Percentiles rank a stretch among this genome's conserved stretches.
Conservation (phyloP, 2,888 invertebrate genomes). For the Thyatira batis region DNA sequence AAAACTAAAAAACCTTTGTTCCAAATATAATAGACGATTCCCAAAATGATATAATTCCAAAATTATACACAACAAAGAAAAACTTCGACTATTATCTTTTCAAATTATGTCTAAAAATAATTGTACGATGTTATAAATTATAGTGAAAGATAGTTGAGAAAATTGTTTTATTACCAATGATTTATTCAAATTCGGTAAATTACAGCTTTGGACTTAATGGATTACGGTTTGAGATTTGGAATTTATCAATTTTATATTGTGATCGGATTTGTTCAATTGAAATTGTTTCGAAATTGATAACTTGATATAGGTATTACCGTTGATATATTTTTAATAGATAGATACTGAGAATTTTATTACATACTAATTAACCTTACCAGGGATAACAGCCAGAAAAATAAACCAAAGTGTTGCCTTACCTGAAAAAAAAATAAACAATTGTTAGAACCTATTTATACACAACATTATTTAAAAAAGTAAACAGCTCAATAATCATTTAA, state of each 20-base stretch:
- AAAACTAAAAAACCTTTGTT: not conserved
- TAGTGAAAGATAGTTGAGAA: constrained; percentile 35
- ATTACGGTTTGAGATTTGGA: constrained; percentile 28
- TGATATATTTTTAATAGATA: no score
- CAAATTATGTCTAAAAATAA: constrained; percentile 30
- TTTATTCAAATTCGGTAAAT: constrained; percentile 65
- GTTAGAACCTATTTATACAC: constrained; percentile 28
- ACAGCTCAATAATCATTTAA: constrained; percentile 13
- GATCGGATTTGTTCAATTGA: constrained; percentile 8
- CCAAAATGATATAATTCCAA: not conserved
- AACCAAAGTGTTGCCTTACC: constrained; percentile 41
- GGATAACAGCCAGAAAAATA: not conserved
- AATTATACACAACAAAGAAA: constrained; percentile 10
- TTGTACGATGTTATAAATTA: constrained; percentile 40
- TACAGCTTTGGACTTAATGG: constrained; percentile 40
- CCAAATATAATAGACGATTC: not conserved
- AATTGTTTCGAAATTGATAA: not conserved
- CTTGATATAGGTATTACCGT: no score
- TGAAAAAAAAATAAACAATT: constrained; percentile 39
- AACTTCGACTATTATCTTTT: constrained; percentile 19
- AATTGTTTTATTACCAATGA: constrained; percentile 45
- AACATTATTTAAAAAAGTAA: constrained; percentile 25
- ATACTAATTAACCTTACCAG: constrained; percentile 4
- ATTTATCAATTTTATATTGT: constrained; percentile 4
- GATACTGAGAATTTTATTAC: no score